These are phyloP conservation scores for Apantesis nais DNA, from an alignment of 2,888 invertebrate genomes.

Conservation along the genomic window DNA sequence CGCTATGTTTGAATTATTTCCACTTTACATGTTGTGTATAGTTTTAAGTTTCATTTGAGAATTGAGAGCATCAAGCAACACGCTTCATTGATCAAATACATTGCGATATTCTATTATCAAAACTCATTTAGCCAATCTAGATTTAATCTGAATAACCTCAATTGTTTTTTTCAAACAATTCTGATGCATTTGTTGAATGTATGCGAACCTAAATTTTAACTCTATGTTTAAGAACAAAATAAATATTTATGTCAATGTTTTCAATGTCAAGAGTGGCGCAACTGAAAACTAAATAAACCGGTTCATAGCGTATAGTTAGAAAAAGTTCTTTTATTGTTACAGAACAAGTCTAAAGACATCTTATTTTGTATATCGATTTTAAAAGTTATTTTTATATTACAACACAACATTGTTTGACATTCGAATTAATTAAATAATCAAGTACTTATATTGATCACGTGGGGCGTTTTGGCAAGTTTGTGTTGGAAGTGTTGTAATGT, in stretches of 20 bases:
- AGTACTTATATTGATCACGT: constrained; percentile 52
- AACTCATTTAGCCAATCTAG: constrained; percentile 25
- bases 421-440: constrained; percentile 35
- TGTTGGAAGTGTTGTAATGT: constrained; percentile 65
- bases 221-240: constrained; percentile 17
- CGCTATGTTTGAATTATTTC: constrained; percentile 20
- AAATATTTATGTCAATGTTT: constrained; percentile 41
- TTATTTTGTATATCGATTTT: constrained; percentile 38
- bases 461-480: constrained; percentile 69
- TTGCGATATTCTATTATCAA: constrained; percentile 24
- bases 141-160: constrained; percentile 24
- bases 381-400: not conserved
- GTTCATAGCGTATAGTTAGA: constrained; percentile 53
- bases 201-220: constrained; percentile 27
- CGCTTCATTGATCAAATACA: constrained; percentile 16
- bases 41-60: constrained; percentile 8
- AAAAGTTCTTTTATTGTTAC: constrained; percentile 26
- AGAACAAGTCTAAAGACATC: constrained; percentile 46
- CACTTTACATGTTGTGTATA: constrained; percentile 3
- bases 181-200: constrained; percentile 19
- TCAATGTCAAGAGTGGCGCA: constrained; percentile 59
- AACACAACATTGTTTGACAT: not conserved
- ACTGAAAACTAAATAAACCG: constrained; percentile 41
- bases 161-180: constrained; percentile 19
- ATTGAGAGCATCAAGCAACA: constrained; percentile 18